Evolutionary conservation across 1,140 invertebrate genomes (phyloP).

Genomic region (Tetramorium parvispinum): DNA sequence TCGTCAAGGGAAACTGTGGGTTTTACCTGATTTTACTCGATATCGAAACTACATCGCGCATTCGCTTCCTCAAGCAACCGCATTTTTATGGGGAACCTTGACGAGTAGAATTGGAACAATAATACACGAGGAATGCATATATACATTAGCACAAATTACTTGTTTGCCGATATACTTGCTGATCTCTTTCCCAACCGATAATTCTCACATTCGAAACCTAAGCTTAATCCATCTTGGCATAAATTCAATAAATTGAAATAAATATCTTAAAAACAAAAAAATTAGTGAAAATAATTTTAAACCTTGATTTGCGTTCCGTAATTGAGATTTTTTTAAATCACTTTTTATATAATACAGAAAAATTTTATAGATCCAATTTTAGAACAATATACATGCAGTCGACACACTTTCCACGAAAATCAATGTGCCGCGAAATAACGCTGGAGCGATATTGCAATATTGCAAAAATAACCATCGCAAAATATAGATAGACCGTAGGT

Average conservation of each 20-base stretch:
- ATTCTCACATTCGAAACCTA: neutral
- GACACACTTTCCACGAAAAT: constrained; percentile 37
- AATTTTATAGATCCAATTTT: constrained; percentile 7
- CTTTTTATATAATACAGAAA: neutral
- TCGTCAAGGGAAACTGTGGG: constrained; percentile 14
- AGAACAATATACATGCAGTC: neutral
- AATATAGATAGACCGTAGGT: constrained; percentile 13
- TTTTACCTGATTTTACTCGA: constrained; percentile 29
- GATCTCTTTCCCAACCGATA: neutral
- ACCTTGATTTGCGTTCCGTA: neutral
- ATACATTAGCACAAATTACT: neutral
- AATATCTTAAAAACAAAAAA: constrained; percentile 4
- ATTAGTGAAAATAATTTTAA: neutral
- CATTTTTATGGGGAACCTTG: constrained; percentile 33
- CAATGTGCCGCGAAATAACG: constrained; percentile 22
- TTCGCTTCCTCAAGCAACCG: constrained; percentile 11
- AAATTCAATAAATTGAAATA: neutral
- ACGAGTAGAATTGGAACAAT: constrained; percentile 2
- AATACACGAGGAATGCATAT: constrained; percentile 11
- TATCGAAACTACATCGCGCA: constrained; percentile 31
- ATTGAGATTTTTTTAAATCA: neutral
- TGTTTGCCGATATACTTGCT: neutral
- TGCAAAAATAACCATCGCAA: constrained; percentile 30
- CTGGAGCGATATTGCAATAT: constrained; percentile 5
- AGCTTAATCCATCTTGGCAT: neutral